These are phyloP conservation scores for Drosophila micromelanica DNA, from an alignment of 1,140 invertebrate genomes.

Conservation along the genomic window DNA sequence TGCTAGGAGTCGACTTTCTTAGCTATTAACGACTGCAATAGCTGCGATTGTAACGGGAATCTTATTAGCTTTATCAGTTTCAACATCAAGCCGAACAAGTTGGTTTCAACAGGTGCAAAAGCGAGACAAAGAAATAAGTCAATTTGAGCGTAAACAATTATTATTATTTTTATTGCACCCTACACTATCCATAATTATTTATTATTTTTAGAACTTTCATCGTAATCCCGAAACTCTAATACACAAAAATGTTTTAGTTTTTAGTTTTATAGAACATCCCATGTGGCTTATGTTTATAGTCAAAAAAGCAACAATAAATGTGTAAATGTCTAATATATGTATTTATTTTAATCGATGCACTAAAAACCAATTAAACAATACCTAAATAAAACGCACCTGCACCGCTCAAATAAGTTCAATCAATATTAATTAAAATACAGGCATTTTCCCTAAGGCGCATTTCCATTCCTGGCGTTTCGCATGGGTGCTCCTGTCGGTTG, in stretches of 20 bases:
- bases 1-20: no score
- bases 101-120: constrained; percentile 31
- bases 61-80: no score
- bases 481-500: constrained; percentile 46
- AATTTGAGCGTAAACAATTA: constrained; percentile 55
- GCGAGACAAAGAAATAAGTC: no score
- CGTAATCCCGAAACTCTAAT: no score
- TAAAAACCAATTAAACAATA: constrained; percentile 11
- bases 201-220: no score
- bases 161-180: neutral
- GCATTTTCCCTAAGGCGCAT: constrained; percentile 60
- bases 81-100: constrained; percentile 10
- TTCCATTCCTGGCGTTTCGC: constrained; percentile 36
- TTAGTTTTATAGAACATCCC: no score
- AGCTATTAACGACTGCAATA: no score
- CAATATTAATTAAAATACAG: constrained; percentile 82
- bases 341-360: neutral
- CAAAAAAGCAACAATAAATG: no score
- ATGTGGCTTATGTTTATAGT: no score
- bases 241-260: no score
- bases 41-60: constrained; percentile 63
- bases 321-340: no score
- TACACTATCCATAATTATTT: no score
- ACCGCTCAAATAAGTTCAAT: constrained; percentile 62
- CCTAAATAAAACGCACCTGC: constrained; percentile 47